Conservation (phyloP, 1,140 invertebrate species). For the Bombus superbus region DNA sequence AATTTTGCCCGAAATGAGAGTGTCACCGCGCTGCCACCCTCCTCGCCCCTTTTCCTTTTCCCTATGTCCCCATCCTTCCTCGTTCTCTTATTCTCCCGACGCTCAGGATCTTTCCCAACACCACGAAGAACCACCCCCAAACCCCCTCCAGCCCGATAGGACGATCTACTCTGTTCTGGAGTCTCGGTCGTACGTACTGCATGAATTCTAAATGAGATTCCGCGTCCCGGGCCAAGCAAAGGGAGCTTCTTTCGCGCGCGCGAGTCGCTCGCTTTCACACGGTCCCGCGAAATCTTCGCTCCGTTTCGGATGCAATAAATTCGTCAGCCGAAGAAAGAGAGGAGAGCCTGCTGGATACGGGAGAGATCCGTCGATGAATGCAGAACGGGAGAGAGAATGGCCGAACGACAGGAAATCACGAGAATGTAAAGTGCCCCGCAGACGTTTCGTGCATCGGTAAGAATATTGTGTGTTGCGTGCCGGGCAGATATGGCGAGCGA, state of each 20-base stretch:
- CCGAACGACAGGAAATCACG: constrained; percentile 36
- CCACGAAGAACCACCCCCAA: constrained; percentile 1
- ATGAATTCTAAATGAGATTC: constrained; percentile 77
- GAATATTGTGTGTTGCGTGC: constrained; percentile 29
- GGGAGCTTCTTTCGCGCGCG: constrained; percentile 28
- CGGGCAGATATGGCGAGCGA: not conserved
- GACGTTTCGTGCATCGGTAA: constrained; percentile 28
- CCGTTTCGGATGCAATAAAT: constrained; percentile 77
- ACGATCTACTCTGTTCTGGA: constrained; percentile 57
- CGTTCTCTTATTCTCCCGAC: constrained; percentile 54
- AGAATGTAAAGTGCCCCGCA: constrained; percentile 45
- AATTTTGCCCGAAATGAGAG: constrained; percentile 83
- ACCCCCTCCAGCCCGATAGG: constrained; percentile 22
- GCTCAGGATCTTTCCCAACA: constrained; percentile 29
- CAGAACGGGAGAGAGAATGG: constrained; percentile 41
- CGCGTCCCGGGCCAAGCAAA: constrained; percentile 5
- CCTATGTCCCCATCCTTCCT: constrained; percentile 58
- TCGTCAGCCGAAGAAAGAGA: constrained; percentile 71
- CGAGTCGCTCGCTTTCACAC: constrained; percentile 22
- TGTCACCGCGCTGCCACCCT: constrained; percentile 76
- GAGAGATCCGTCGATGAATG: constrained; percentile 59
- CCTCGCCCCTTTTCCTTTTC: constrained; percentile 38
- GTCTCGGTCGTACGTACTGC: constrained; percentile 67
- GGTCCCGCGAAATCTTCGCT: constrained; percentile 74
- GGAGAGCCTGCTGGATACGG: constrained; percentile 29